These are phyloP conservation scores for Chaunax sp. DNA, from an alignment of 2,797 vertebrate species.

Conservation along the genomic window DNA sequence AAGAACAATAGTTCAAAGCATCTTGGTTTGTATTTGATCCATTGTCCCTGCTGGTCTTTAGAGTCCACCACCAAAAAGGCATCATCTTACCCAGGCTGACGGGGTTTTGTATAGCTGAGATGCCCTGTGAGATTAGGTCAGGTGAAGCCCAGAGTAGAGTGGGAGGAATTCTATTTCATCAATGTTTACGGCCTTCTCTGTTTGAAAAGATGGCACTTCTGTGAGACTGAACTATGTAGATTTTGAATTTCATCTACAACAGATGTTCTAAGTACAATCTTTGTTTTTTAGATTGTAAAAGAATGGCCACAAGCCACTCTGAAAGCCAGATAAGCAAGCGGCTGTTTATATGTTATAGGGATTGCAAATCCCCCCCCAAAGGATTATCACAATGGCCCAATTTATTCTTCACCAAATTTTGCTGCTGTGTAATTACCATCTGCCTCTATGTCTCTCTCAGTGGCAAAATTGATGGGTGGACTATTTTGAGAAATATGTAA, in stretches of 20 bases:
- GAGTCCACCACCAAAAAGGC: slow-evolving; percentile 81
- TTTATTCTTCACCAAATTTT: slow-evolving; percentile 63
- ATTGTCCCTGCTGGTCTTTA: slow-evolving; percentile 79
- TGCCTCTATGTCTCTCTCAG: slow-evolving; percentile 47
- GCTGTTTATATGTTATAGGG: slow-evolving; percentile 42
- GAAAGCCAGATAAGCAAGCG: slow-evolving; percentile 50
- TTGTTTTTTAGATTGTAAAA: slow-evolving; percentile 29
- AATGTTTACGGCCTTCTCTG: slow-evolving; percentile 44
- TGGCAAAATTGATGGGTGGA: slow-evolving; percentile 70
- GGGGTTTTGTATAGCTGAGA: slow-evolving; percentile 71
- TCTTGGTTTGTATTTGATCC: slow-evolving; percentile 81
- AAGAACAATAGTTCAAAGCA: slow-evolving; percentile 84
- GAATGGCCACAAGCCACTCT: slow-evolving; percentile 11
- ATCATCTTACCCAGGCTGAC: slow-evolving; percentile 81
- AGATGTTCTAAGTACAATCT: slow-evolving; percentile 28
- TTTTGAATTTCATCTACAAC: slow-evolving; percentile 31
- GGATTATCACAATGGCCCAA: slow-evolving; percentile 68
- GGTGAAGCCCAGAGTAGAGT: slow-evolving; percentile 64
- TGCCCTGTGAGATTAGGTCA: slow-evolving; percentile 75
- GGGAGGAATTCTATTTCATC: slow-evolving; percentile 43
- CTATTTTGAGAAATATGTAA: slow-evolving; percentile 69
- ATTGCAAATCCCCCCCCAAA: slow-evolving; percentile 52
- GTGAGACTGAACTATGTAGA: slow-evolving; percentile 24
- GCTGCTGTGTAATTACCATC: slow-evolving; percentile 67
- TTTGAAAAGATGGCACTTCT: slow-evolving; percentile 15